Base-by-base conservation (phyloP, 1,140 invertebrate genomes). In the Nephila pilipes region DNA sequence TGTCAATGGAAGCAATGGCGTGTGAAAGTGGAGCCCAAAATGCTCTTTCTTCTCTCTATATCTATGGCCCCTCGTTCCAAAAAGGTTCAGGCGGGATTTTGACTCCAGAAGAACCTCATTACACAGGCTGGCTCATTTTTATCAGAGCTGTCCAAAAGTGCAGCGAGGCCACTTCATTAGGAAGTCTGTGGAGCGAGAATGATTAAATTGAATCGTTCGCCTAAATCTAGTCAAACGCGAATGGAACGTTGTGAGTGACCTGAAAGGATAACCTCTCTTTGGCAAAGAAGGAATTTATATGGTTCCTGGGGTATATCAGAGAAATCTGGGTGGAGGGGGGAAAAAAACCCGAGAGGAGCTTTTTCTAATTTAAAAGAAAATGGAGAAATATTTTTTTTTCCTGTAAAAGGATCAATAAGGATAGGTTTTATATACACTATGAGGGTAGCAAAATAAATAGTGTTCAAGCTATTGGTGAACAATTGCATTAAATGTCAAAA, bases 1-100 rank as follows among this genome's bases (percentile, higher is more conserved):
- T 75, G 87, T 69, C 87, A 90, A 90, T 90, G 75, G 88, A 46
- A 29, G 88, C 88, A 90, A 90, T 90, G 75, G 88, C 25, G 88
- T 90, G 88, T 81, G 88, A 90, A 90, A 90, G 63, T 90, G 75
- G 75, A 80, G 25, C 14, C 38, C 58, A 55, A 63, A 88, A 75
- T 88, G 60, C 60, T 69, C 87, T 54, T 29, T 83, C 55, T 83
- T 55, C 14, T 10, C 81, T 54, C 29, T 55, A 22, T 25, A 10
- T n/a, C 22, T 22, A 18, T 60, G 4, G 6, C 1, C 6, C 6
- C n/a, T 29, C n/a, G n/a, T 29, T 12, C 18, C 2, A 10, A 8
- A 65, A 65, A 25, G 63, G 22, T 32, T 29, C 54, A 55, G 57
- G 57, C 46, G 54, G 85, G 57, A 10, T 87, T 87, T 60, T 22